Evolutionary conservation across 2,113 vertebrate genomes (phyloP).

Genomic region (Notiomystis cincta): DNA sequence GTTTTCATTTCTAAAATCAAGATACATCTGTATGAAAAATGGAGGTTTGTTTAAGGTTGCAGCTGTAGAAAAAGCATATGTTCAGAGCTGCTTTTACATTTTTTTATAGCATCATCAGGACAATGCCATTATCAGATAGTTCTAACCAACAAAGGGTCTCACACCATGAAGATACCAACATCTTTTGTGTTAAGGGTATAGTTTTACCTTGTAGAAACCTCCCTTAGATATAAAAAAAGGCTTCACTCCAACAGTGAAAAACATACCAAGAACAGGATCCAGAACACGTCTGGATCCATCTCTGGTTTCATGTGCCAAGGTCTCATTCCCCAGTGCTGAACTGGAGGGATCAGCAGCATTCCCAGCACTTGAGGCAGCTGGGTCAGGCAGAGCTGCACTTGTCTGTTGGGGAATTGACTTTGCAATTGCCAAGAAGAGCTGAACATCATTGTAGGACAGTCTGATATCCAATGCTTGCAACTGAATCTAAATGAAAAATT

Average conservation of each 20-base stretch:
- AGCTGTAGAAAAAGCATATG: not conserved
- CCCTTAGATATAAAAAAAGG: not conserved
- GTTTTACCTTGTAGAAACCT: not conserved
- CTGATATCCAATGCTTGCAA: slow-evolving; percentile 91
- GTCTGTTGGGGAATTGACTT: slow-evolving; percentile 88
- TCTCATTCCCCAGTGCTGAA: not conserved
- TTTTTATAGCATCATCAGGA: not conserved
- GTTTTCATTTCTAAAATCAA: not conserved
- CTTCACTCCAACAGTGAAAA: not conserved
- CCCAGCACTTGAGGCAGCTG: not conserved
- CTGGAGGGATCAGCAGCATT: not conserved
- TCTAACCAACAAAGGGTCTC: not conserved
- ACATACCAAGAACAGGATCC: slow-evolving; percentile 83
- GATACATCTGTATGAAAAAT: not conserved
- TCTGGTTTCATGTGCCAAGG: slow-evolving; percentile 20
- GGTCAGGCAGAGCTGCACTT: slow-evolving; percentile 32
- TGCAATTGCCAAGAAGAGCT: slow-evolving; percentile 92
- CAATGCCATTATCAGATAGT: not conserved
- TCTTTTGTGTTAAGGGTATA: not conserved
- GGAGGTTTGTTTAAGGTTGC: not conserved
- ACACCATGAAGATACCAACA: not conserved
- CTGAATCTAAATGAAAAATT: slow-evolving; percentile 80
- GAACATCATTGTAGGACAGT: slow-evolving; percentile 96
- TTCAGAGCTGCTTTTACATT: not conserved
- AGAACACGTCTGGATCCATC: slow-evolving; percentile 66